Conservation (phyloP, 2,113 vertebrate species). For the Barnardius zonarius region DNA sequence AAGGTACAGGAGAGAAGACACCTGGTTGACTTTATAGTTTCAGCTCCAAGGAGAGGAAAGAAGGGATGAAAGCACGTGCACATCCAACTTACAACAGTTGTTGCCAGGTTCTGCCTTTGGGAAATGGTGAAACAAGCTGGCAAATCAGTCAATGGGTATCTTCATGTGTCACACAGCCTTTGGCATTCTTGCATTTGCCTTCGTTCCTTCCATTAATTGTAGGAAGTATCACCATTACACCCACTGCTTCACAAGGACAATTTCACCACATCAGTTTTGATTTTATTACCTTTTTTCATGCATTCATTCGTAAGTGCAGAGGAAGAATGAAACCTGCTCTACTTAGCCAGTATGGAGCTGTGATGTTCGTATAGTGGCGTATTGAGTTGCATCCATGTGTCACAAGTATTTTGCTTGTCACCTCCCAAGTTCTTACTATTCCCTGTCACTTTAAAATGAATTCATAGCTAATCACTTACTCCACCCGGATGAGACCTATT, state of each 20-base stretch:
- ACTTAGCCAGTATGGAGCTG: not conserved
- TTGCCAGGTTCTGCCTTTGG: not conserved
- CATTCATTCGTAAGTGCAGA: not conserved
- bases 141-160: not conserved
- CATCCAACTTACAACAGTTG: not conserved
- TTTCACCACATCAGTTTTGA: conserved; percentile 15
- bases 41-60: not conserved
- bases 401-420: conserved; percentile 60
- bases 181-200: not conserved
- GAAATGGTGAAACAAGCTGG: not conserved
- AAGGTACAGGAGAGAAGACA: not conserved
- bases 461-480: conserved; percentile 55
- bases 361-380: conserved; percentile 44
- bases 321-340: not conserved
- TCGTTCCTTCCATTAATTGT: not conserved
- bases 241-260: conserved; percentile 5
- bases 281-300: not conserved
- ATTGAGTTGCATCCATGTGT: conserved; percentile 56
- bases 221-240: conserved; percentile 1
- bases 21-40: not conserved
- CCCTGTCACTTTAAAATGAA: conserved; percentile 6
- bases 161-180: not conserved
- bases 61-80: accelerated
- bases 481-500: not conserved
- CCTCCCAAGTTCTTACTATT: conserved; percentile 27